A percentile compares a stretch with the other conserved stretches of the same genome.
phyloP scores from a whole-genome alignment of 1,140 invertebrate species.

The Euura lappo region DNA sequence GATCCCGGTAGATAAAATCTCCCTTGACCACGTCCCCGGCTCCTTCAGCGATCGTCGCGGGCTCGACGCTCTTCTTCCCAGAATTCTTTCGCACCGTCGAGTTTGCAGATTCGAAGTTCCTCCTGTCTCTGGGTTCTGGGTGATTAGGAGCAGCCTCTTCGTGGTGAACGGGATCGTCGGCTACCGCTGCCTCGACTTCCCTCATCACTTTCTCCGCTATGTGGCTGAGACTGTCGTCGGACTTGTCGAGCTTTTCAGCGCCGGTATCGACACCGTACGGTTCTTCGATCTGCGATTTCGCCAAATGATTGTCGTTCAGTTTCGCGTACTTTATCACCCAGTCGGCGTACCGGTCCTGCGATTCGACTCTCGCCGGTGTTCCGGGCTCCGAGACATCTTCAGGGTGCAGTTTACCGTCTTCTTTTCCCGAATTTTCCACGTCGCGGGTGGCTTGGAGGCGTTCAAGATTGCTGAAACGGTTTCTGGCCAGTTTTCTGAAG shows the following conservation, averaged over 20 bases:
- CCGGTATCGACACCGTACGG: background rate
- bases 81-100: no score
- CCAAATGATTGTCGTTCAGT: background rate
- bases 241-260: background rate
- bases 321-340: constrained; percentile 3
- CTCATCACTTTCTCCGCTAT: background rate
- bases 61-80: no score
- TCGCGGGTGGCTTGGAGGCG: no score
- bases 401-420: background rate
- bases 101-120: no score
- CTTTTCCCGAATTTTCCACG: background rate
- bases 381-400: background rate
- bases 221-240: background rate
- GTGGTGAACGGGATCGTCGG: no score
- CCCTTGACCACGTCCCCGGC: constrained; percentile 2
- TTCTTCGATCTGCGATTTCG: background rate
- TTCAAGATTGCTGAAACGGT: background rate
- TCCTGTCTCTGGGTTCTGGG: no score
- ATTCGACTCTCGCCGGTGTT: background rate
- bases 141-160: no score
- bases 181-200: background rate
- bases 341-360: background rate
- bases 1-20: constrained; percentile 13
- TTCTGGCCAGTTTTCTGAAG: background rate
- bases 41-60: no score